Evolutionary conservation across 2,797 vertebrate species (phyloP).

Genomic region (Sebastes flavidus): DNA sequence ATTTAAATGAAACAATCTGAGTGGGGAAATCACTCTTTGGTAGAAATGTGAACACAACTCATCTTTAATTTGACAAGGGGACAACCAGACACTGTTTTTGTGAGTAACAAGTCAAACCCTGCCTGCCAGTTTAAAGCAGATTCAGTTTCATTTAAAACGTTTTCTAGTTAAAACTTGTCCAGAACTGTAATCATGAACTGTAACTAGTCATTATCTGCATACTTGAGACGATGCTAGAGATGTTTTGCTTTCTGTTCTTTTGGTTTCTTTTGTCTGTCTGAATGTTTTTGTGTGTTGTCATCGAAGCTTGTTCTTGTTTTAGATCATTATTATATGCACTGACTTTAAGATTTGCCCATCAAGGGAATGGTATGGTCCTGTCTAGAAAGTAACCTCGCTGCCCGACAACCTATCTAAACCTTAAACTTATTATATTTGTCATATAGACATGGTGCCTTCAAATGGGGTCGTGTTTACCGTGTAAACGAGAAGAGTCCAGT

Average conservation of each 20-base stretch:
- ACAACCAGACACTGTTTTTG: background rate
- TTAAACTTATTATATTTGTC: too few relatives aligned
- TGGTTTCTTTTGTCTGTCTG: background rate
- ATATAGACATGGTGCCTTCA: too few relatives aligned
- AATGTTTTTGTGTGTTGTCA: background rate
- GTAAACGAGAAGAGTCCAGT: too few relatives aligned
- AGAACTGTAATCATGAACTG: background rate
- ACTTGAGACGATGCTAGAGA: background rate
- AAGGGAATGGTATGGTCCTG: background rate
- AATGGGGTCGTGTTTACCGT: too few relatives aligned
- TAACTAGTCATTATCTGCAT: background rate
- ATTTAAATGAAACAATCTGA: background rate
- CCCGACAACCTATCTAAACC: too few relatives aligned
- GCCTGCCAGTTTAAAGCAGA: background rate
- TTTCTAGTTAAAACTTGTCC: background rate
- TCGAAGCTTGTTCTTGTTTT: background rate
- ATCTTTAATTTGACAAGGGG: background rate
- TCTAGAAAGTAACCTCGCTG: too few relatives aligned
- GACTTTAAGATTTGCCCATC: background rate
- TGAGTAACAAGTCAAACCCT: background rate
- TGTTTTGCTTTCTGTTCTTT: background rate
- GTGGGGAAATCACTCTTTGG: background rate
- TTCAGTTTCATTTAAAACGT: background rate
- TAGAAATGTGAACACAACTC: accelerated
- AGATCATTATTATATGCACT: too few relatives aligned